Percentiles rank a stretch among this genome's conserved stretches.
Evolutionary conservation across 1,140 invertebrate species (phyloP).

Genomic region (Centruroides sculpturatus): DNA sequence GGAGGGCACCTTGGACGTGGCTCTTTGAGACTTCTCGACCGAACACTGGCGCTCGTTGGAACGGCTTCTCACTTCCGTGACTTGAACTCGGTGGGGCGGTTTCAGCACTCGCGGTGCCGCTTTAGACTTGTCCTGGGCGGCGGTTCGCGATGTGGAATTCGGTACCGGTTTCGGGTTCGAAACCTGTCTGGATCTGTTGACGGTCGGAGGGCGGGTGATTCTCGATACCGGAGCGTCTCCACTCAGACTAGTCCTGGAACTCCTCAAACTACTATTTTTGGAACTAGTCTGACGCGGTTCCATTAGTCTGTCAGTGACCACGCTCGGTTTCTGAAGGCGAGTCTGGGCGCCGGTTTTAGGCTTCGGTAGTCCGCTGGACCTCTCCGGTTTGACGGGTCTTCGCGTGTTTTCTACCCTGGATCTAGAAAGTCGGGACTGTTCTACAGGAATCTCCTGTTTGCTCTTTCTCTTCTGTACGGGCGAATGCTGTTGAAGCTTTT

Average conservation of each 20-base stretch:
- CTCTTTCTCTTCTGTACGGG: background rate
- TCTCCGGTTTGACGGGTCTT: constrained; percentile 12
- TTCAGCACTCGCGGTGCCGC: background rate
- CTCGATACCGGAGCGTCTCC: constrained; percentile 26
- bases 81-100: too few species aligned
- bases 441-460: background rate
- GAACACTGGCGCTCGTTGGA: background rate
- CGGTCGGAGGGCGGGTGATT: constrained; percentile 41
- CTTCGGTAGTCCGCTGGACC: constrained; percentile 1
- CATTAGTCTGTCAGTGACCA: constrained; percentile 7
- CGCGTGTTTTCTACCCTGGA: background rate
- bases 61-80: background rate
- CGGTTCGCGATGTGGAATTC: background rate
- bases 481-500: background rate
- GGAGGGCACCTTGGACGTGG: background rate
- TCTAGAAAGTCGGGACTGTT: background rate
- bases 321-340: background rate
- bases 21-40: background rate
- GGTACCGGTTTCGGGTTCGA: background rate
- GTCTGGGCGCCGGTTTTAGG: background rate
- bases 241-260: constrained; percentile 53
- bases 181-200: constrained; percentile 44
- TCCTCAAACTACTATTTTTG: constrained; percentile 18
- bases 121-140: background rate
- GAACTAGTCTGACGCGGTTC: constrained; percentile 2